Base-by-base conservation (phyloP, 1,140 invertebrate species). In the Lineus longissimus region DNA sequence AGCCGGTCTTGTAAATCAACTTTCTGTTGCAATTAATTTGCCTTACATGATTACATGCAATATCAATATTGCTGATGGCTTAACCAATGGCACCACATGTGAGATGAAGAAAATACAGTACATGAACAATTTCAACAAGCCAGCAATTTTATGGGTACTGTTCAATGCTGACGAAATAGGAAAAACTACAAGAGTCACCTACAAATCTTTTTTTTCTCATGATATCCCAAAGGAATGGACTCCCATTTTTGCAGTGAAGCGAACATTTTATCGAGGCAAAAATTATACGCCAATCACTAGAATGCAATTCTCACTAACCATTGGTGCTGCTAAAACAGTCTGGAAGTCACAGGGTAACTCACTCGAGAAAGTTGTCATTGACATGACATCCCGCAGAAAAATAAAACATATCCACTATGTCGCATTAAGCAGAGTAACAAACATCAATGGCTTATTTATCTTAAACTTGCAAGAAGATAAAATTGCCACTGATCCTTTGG, bases 1-100 rank as follows among this genome's bases (percentile, higher is more conserved):
- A 7, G 47, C 19, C 9, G 47, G 47, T 19, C 25, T 51, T 7
- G 25, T 51, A 4, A 23, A 19, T n/a, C 6, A 51, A 51, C 25
- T 51, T 9, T 9, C 19, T 23, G n/a, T 51, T 6, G 47, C 47
- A 51, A 51, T 51, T 23, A n/a, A 27, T 9, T n/a, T 51, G 25
- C 47, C n/a, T 19, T 51, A 51, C n/a, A 27, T 23, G 19, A 51
- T 27, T 9, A 51, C 47, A 27, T 19, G n/a, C n/a, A 51, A 51
- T 51, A 51, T 51, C 25, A 27, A 51, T n/a, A 27, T 51, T 23
- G n/a, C n/a, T 51, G 47, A 51, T 51, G 47, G 47, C 6, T 23
- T 51, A 23, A 51, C 47, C 6, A 51, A 51, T 51, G 47, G 47
- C n/a, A 51, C 47, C n/a, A 23, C n/a, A n/a, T 51, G 47, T n/a